phyloP scores from a whole-genome alignment of 2,113 vertebrate genomes.

The Rana temporaria region DNA sequence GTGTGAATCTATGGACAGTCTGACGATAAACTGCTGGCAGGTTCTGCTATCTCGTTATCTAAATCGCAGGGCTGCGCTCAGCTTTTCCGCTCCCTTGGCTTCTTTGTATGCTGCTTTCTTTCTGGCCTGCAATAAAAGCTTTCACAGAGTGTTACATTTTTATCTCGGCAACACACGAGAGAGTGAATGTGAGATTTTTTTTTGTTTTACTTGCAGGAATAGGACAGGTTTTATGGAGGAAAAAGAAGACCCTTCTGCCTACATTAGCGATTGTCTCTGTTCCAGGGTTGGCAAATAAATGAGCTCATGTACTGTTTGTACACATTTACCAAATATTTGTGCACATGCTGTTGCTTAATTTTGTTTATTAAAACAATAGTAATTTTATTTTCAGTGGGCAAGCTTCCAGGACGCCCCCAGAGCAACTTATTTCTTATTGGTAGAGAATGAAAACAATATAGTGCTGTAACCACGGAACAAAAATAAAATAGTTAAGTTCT shows the following conservation, averaged over 20 bases:
- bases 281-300: neutral
- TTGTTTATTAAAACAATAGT: no score
- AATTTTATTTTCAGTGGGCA: no score
- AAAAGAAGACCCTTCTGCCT: neutral
- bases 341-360: no score
- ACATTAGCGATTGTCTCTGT: constrained; percentile 1
- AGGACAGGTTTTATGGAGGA: neutral
- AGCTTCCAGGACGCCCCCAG: no score
- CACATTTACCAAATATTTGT: no score
- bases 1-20: constrained; percentile 20
- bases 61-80: constrained; percentile 37
- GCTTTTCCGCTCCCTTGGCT: constrained; percentile 46
- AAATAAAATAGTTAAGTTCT: no score
- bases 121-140: constrained; percentile 32
- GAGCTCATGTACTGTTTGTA: neutral
- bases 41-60: constrained; percentile 48
- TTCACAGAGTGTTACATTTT: constrained; percentile 45
- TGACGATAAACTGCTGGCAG: constrained; percentile 49
- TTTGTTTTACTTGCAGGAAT: neutral
- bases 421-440: no score
- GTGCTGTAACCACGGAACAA: no score
- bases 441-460: no score
- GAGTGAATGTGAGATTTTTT: neutral
- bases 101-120: constrained; percentile 41
- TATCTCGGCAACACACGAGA: constrained; percentile 31